phyloP scores from a whole-genome alignment of 1,140 invertebrate species.

The Diachasma alloeum region DNA sequence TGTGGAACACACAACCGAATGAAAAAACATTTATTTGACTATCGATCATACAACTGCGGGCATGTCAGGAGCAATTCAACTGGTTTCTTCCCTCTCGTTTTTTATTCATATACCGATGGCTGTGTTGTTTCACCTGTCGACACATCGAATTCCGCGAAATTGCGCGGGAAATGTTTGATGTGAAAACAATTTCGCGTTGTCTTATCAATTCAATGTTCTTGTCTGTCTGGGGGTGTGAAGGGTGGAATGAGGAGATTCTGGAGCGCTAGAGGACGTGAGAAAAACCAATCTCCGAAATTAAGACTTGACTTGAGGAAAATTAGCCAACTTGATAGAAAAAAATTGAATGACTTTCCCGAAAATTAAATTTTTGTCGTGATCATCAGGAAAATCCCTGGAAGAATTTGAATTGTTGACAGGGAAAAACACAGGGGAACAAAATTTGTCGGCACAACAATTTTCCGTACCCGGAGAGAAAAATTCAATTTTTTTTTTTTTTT shows the following conservation, averaged over 20 bases:
- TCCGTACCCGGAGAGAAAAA: too few species aligned
- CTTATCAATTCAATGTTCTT: too few species aligned
- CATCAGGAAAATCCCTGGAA: too few species aligned
- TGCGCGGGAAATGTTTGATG: constrained; percentile 16
- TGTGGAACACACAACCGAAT: neutral
- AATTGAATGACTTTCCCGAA: too few species aligned
- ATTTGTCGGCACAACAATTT: too few species aligned
- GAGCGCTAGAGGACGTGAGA: constrained; percentile 13
- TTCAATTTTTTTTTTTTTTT: too few species aligned
- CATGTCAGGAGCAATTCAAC: neutral
- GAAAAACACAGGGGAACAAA: too few species aligned
- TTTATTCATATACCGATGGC: neutral
- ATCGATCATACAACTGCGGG: constrained; percentile 31
- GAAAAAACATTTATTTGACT: constrained; percentile 32
- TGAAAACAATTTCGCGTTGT: constrained; percentile 23
- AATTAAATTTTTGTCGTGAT: too few species aligned
- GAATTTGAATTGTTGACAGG: too few species aligned
- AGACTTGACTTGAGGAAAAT: too few species aligned
- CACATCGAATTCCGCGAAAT: constrained; percentile 28
- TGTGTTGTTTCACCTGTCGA: constrained; percentile 29
- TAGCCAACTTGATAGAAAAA: too few species aligned
- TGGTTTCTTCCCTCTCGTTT: neutral
- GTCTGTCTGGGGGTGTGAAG: neutral
- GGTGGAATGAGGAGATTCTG: neutral
- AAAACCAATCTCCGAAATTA: too few species aligned